These are phyloP conservation scores for Margaritifera margaritifera DNA, from an alignment of 2,888 invertebrate species.

Conservation along the genomic window DNA sequence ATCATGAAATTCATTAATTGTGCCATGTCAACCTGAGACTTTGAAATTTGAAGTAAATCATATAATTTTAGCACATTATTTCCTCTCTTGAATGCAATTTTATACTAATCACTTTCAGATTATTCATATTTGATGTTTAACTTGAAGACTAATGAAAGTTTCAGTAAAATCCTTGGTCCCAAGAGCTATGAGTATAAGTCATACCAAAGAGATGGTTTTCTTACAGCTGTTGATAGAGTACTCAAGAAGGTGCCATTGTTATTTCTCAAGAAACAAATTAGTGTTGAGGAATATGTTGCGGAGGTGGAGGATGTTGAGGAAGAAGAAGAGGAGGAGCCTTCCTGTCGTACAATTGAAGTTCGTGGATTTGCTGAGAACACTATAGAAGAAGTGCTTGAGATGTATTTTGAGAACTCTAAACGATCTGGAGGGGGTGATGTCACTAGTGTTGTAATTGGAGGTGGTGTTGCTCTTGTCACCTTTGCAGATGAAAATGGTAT, in stretches of 20 bases:
- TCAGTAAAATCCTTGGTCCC: no score
- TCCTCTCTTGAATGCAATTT: slow-evolving; percentile 8
- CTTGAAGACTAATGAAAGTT: no score
- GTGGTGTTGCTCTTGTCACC: not conserved
- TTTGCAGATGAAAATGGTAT: not conserved
- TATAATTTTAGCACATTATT: slow-evolving; percentile 14
- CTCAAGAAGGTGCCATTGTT: slow-evolving; percentile 4
- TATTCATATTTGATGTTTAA: no score
- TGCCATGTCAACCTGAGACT: slow-evolving; percentile 10
- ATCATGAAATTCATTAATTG: slow-evolving; percentile 4
- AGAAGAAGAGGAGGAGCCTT: not conserved
- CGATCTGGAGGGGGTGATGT: slow-evolving; percentile 19
- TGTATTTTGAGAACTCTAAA: slow-evolving; percentile 28
- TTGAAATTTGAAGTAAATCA: slow-evolving; percentile 23
- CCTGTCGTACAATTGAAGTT: slow-evolving; percentile 18
- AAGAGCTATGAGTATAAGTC: no score
- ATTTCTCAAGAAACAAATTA: slow-evolving; percentile 10
- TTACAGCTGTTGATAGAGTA: slow-evolving; percentile 10
- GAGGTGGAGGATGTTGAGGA: not conserved
- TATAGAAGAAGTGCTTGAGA: slow-evolving; percentile 17
- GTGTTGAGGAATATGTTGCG: slow-evolving; percentile 10
- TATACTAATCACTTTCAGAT: no score
- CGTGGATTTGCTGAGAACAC: slow-evolving; percentile 15
- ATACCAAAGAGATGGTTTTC: not conserved
- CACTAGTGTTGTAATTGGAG: no score